Evolutionary conservation across 2,113 vertebrate genomes (phyloP).

Genomic region (Meleagris gallopavo): DNA sequence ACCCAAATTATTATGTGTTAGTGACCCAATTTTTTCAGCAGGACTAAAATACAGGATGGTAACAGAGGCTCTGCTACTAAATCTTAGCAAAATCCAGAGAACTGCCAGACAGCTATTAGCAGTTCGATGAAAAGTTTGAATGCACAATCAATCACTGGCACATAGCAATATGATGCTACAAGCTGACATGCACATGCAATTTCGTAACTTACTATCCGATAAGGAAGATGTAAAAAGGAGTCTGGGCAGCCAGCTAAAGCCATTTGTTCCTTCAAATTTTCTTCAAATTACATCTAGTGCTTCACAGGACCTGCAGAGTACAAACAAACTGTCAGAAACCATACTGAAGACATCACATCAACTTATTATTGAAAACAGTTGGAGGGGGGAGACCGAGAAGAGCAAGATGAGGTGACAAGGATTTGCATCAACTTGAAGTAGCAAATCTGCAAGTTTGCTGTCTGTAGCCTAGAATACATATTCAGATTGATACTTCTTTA

Average conservation of each 20-base stretch:
- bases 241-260: slow-evolving; percentile 91
- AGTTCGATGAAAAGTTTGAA: slow-evolving; percentile 53
- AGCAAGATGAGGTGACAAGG: not conserved
- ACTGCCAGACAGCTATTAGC: slow-evolving; percentile 51
- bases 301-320: slow-evolving; percentile 61
- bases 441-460: not conserved
- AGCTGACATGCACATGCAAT: slow-evolving; percentile 31
- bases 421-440: slow-evolving; percentile 20
- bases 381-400: not conserved
- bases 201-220: slow-evolving; percentile 75
- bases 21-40: not conserved
- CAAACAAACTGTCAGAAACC: slow-evolving; percentile 71
- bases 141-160: slow-evolving; percentile 24
- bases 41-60: not conserved
- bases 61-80: slow-evolving; percentile 13
- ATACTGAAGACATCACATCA: slow-evolving; percentile 60
- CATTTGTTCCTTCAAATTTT: slow-evolving; percentile 78
- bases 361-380: slow-evolving; percentile 54
- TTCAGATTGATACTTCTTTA: not conserved
- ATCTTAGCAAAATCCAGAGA: slow-evolving; percentile 13
- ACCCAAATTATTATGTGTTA: not conserved
- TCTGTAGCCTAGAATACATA: not conserved
- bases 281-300: slow-evolving; percentile 76
- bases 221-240: slow-evolving; percentile 89
- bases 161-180: slow-evolving; percentile 24